Base-by-base conservation (phyloP, 2,888 invertebrate genomes). In the Chymomyza fuscimana region DNA sequence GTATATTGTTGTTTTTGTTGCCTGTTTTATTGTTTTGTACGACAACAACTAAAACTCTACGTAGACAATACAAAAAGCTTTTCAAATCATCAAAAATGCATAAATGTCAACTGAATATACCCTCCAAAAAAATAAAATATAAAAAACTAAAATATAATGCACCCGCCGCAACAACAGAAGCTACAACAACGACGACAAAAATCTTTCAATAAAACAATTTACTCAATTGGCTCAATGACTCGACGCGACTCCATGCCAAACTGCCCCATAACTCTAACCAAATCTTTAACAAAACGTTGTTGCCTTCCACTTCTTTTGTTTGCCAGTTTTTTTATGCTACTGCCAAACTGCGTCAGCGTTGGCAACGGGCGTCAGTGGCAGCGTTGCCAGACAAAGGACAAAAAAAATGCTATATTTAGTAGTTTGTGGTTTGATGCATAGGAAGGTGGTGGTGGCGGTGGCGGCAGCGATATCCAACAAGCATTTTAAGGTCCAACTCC, bases 151-250 rank as follows among this genome's bases (percentile, higher is more conserved):
- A 60, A 32, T n/a, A 22, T 12, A 4, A n/a, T 32, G 32, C 32
- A 56, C 40, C 15, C 4, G 15, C 32, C 32, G 32, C 32, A 32
- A 15, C 60, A 54, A 67, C 74, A 76, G 65, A 77, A 80, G 73
- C 73, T 72, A 70, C 72, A 78, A 72, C 68, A 76, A 72, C 71
- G 64, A 72, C 72, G 54, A 70, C 65, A 80, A 83, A 84, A 85
- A 85, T 88, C 87, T 84, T 86, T 87, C 88, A 87, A 86, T 88
- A 86, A 88, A 88, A 89, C 88, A 86, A 88, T 89, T 89, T 88
- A 86, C 87, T 83, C 89, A 88, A 88, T 88, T 88, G 88, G 87
- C 86, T 88, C 89, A 86, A 88, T 88, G 86, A 84, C 86, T 82
- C 82, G 82, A 72, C 87, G 74, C 73, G 82, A 84, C 22, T 54